Base-by-base conservation (phyloP, 1,140 invertebrate genomes). In the Globodera rostochiensis region DNA sequence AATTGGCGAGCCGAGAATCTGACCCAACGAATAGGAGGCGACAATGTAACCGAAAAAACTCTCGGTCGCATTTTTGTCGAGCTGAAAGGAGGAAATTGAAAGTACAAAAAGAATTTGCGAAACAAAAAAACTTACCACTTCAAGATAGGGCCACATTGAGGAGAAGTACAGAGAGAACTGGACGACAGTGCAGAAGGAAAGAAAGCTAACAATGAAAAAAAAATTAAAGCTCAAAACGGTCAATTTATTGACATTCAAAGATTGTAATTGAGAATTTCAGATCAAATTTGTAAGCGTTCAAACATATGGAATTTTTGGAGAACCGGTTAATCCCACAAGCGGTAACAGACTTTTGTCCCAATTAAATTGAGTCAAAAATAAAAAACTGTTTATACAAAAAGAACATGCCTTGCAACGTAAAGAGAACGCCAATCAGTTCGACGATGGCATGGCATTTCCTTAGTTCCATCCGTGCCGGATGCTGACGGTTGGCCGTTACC, bases 61-160 rank as follows among this genome's bases (percentile, higher is more conserved):
- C 47, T 87, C 86, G 13, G 84, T 79, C 4, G 85, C 73, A 9
- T 67, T 66, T 11, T 21, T 49, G 53, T 86, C 85, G n/a, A 87
- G 70, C 84, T 85, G 53, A 81, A 84, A 50, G 11, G 50, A 45
- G 25, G 69, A 70, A 78, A 78, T 45, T 45, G n/a, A 79, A 76
- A 13, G n/a, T n/a, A 25, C 3, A 79, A 74, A 66, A 25, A 19
- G 49, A 36, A 60, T 57, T 13, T 6, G 45, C 50, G 19, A 45
- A 25, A 15, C 36, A 36, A 2, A 8, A 8, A 67, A 47, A 86
- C 86, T 82, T 86, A 91, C 91, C 80, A 89, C 84, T 85, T 88
- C 83, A 7, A 91, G 84, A 83, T 89, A 91, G 6, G 90, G 91
- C 90, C 90, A 91, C 73, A 84, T 70, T 19, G 78, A 75, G 71